Evolutionary conservation across 1,140 invertebrate genomes (phyloP), one percentile per base, ranked within the genome.

Genomic region (Steinernema feltiae): DNA sequence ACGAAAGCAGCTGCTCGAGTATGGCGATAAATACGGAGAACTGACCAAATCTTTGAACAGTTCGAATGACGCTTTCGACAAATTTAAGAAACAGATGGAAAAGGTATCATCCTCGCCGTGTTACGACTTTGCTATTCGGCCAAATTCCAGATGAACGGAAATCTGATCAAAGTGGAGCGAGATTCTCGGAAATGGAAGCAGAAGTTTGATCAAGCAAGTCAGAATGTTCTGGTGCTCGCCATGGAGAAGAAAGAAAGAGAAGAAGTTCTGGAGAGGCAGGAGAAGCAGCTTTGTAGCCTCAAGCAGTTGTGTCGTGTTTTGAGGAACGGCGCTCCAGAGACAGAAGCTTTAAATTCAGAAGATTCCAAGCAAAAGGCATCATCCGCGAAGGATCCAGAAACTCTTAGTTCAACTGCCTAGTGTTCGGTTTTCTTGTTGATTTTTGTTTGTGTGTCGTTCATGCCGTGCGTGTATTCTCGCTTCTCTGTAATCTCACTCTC

Each of bases 401-500:
- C n/a, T n/a, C n/a, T n/a, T n/a, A n/a, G n/a, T 21, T 63, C 53
- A 7, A 63, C 53, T 63, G 53, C 53, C 53, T 63, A 18, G 18
- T 7, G 7, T 18, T 41, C 35, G 35, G 7, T 18, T 41, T 41
- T 27, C 53, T 27, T 27, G 24, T 63, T 63, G 24, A 15, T 27
- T 63, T 63, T 63, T 3, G 7, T 21, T 7, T 63, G 53, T 63
- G 53, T 21, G 53, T 63, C 12, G 7, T n/a, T n/a, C n/a, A n/a
- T n/a, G n/a, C n/a, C n/a, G n/a, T n/a, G n/a, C n/a, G n/a, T n/a
- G n/a, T n/a, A n/a, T n/a, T 46, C 41, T 63, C 24, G 53, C 53
- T 63, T 63, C 53, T 63, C 2, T 63, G 53, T 63, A 63, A 63
- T 63, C 53, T 63, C 53, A 63, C 3, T 21, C 24, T 63, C 53